Conservation (phyloP, 2,797 vertebrate species). For the Etheostoma perlongum region DNA sequence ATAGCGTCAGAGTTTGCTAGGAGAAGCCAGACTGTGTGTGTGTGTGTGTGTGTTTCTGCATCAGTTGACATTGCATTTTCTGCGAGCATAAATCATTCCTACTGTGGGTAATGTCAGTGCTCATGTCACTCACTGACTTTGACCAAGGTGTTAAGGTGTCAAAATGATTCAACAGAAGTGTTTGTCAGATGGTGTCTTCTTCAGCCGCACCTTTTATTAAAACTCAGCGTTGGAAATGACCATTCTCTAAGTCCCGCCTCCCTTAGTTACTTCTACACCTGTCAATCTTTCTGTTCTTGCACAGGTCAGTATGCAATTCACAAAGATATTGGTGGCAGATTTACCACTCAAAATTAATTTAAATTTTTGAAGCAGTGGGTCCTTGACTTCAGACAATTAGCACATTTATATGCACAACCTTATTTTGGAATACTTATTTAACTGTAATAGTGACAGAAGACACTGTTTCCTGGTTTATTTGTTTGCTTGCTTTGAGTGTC, state of each 20-base stretch:
- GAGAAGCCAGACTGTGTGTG: slow-evolving; percentile 28
- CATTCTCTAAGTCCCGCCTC: not conserved
- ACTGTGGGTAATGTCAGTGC: slow-evolving; percentile 37
- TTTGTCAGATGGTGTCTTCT: not conserved
- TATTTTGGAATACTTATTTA: not conserved
- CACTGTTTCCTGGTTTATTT: not conserved
- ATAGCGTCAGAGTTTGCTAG: slow-evolving; percentile 49
- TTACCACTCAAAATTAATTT: not conserved
- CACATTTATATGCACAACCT: not conserved
- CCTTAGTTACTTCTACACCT: not conserved
- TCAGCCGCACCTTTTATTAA: not conserved
- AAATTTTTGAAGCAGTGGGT: not conserved
- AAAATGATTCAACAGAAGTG: slow-evolving; percentile 13
- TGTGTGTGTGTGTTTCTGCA: not conserved
- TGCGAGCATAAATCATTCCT: slow-evolving; percentile 35
- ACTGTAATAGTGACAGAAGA: not conserved
- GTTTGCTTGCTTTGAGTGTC: not conserved
- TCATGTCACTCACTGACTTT: slow-evolving; percentile 49
- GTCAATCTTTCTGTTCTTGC: not conserved
- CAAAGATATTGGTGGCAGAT: not conserved
- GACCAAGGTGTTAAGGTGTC: slow-evolving; percentile 23
- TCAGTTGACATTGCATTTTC: slow-evolving; percentile 25
- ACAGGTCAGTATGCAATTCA: not conserved
- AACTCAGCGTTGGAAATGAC: not conserved
- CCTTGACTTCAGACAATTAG: not conserved